phyloP scores from a whole-genome alignment of 2,797 vertebrate species.

The Xenops minutus region DNA sequence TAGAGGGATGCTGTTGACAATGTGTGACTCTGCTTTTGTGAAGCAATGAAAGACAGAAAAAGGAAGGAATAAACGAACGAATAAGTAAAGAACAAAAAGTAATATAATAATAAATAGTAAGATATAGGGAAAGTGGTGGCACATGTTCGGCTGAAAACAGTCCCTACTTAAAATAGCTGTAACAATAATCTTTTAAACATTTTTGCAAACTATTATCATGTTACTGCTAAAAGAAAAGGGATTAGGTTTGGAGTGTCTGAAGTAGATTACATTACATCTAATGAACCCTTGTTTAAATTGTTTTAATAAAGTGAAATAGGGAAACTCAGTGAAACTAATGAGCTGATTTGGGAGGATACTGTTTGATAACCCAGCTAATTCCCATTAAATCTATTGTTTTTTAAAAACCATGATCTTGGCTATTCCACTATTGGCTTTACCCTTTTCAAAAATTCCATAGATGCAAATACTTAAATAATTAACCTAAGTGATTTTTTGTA shows the following conservation, averaged over 20 bases:
- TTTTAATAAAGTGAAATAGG: conserved; percentile 41
- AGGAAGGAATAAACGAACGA: not conserved
- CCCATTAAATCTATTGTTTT: conserved; percentile 31
- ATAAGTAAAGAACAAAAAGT: not conserved
- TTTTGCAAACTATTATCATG: not conserved
- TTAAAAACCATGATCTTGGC: not conserved
- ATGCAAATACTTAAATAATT: not conserved
- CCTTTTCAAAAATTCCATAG: not conserved
- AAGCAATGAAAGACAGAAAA: not conserved
- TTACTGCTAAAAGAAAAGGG: conserved; percentile 11
- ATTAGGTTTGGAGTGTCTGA: conserved; percentile 13
- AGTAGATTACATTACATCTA: conserved; percentile 34
- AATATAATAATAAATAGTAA: not conserved
- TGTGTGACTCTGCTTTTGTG: not conserved
- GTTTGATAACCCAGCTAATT: conserved; percentile 43
- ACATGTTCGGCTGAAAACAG: not conserved
- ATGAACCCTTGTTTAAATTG: conserved; percentile 40
- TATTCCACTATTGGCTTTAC: not conserved
- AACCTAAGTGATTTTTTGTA: not conserved
- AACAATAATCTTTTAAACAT: not conserved
- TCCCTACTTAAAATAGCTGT: not conserved
- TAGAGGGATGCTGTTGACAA: not conserved
- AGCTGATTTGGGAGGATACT: conserved; percentile 33
- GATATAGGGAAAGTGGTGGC: not conserved
- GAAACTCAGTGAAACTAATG: conserved; percentile 29